These are phyloP conservation scores for Heliconius aoede DNA, from an alignment of 2,888 invertebrate species.

Conservation along the genomic window DNA sequence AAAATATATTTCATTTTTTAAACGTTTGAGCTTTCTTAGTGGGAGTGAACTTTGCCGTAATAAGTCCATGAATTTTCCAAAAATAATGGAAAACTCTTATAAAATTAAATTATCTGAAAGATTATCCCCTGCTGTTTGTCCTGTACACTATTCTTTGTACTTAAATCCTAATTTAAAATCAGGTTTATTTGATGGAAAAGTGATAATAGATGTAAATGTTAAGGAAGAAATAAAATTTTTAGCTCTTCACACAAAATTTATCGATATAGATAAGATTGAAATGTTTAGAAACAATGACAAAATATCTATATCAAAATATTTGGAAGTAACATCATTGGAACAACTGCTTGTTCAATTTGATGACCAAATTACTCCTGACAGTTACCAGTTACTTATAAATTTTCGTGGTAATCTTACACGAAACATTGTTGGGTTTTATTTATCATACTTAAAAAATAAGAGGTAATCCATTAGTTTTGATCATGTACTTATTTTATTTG, in stretches of 20 bases:
- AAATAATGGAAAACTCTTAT: conserved; percentile 52
- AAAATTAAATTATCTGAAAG: conserved; percentile 62
- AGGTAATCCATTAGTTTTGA: conserved; percentile 63
- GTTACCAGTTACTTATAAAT: conserved; percentile 82
- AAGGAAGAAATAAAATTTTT: conserved; percentile 69
- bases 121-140: conserved; percentile 63
- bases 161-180: conserved; percentile 63
- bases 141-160: conserved; percentile 68
- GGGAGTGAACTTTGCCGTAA: conserved; percentile 18
- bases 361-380: conserved; percentile 58
- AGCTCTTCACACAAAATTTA: conserved; percentile 83
- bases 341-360: conserved; percentile 68
- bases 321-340: conserved; percentile 64
- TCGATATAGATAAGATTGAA: conserved; percentile 78
- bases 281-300: conserved; percentile 59
- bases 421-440: conserved; percentile 89
- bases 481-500: not conserved
- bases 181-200: conserved; percentile 67
- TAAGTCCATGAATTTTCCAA: conserved; percentile 26
- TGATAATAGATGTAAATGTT: conserved; percentile 69
- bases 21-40: not conserved
- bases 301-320: conserved; percentile 60
- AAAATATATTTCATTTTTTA: not conserved
- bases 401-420: conserved; percentile 86
- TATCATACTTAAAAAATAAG: conserved; percentile 84